phyloP scores from a whole-genome alignment of 92 coral and sea anemone species.

The Meandrina meandrites region DNA sequence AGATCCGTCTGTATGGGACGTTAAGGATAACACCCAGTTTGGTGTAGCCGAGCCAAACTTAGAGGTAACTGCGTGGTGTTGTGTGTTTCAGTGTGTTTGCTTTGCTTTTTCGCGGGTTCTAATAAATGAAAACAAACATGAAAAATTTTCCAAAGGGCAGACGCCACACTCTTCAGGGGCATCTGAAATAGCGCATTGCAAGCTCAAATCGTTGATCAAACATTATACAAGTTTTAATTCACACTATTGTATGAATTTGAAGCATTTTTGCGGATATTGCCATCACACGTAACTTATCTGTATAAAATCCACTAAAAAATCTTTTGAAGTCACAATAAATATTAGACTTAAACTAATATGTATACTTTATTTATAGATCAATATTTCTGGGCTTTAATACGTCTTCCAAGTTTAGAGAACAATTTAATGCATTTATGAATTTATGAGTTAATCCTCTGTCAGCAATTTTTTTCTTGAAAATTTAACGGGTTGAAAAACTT shows the following conservation, averaged over 20 bases:
- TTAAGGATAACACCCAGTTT: conserved; percentile 45
- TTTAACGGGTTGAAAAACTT: not conserved
- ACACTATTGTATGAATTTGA: not conserved
- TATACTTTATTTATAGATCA: not conserved
- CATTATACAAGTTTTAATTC: not conserved
- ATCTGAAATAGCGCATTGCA: not conserved
- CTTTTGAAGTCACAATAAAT: too few species aligned
- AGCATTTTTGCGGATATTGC: too few species aligned
- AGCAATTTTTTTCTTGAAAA: not conserved
- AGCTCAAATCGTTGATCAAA: not conserved
- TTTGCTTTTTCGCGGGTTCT: not conserved
- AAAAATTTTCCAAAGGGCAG: not conserved
- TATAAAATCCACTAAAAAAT: too few species aligned
- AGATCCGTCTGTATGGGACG: conserved; percentile 59
- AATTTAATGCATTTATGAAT: not conserved
- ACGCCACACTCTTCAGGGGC: not conserved
- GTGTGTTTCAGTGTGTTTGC: not conserved
- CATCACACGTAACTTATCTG: too few species aligned
- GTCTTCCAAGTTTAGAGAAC: not conserved
- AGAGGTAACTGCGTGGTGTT: conserved; percentile 42
- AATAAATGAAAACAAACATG: not conserved
- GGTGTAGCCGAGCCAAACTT: conserved; percentile 68
- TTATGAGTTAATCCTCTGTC: not conserved
- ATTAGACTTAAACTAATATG: too few species aligned
- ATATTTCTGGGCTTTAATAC: not conserved